These are phyloP conservation scores for Colletes latitarsis DNA, from an alignment of 1,140 invertebrate species.

Conservation along the genomic window DNA sequence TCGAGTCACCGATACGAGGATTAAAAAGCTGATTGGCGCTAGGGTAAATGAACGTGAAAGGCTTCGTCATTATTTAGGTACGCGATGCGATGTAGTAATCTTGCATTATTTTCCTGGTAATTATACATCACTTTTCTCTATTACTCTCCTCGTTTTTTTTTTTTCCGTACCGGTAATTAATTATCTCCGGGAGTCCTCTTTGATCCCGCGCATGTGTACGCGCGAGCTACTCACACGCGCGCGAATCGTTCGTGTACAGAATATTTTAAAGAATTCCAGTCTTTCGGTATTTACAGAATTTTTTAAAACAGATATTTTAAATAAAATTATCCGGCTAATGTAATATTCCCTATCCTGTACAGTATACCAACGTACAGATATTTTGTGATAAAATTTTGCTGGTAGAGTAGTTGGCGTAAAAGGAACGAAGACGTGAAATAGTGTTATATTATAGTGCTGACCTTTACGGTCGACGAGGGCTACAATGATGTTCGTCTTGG, in stretches of 20 bases:
- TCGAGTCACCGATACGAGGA: too few relatives aligned
- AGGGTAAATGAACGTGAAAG: slow-evolving; percentile 16
- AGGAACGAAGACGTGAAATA: neutral
- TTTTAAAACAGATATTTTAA: too few relatives aligned
- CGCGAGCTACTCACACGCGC: neutral
- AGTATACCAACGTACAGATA: too few relatives aligned
- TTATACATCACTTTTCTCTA: slow-evolving; percentile 13
- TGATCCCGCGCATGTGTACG: neutral
- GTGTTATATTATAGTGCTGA: neutral
- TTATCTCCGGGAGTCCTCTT: neutral
- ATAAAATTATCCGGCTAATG: neutral
- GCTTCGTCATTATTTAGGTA: neutral
- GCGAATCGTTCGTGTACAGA: neutral
- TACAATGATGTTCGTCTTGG: slow-evolving; percentile 5
- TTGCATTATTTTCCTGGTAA: neutral
- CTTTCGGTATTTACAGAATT: too few relatives aligned
- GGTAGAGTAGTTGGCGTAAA: neutral
- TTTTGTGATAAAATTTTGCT: neutral
- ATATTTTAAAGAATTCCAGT: neutral
- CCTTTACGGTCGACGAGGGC: neutral
- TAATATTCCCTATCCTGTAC: neutral
- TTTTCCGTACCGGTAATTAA: neutral
- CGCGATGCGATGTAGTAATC: slow-evolving; percentile 14
- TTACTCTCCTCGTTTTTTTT: neutral
- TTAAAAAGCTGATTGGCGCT: neutral